These are phyloP conservation scores for Hemibagrus wyckioides DNA, from an alignment of 2,113 vertebrate species.

Conservation along the genomic window DNA sequence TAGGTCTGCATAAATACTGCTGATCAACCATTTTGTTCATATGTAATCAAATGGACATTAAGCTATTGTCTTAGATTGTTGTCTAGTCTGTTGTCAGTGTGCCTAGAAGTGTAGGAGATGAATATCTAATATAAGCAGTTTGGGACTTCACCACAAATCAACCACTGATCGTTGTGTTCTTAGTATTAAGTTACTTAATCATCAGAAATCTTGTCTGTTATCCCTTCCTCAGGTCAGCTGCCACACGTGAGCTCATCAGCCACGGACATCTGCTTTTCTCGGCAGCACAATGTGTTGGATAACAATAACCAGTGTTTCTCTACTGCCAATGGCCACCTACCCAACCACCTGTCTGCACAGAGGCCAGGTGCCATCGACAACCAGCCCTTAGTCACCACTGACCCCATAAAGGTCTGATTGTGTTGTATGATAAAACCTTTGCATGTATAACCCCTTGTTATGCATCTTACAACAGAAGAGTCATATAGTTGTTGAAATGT, in stretches of 20 bases:
- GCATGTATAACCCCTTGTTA: background rate
- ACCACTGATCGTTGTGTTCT: no score
- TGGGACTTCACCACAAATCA: background rate
- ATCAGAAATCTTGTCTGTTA: background rate
- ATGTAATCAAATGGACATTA: background rate
- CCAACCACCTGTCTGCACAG: conserved; percentile 84
- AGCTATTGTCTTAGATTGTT: background rate
- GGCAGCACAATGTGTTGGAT: conserved; percentile 88
- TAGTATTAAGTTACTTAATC: background rate
- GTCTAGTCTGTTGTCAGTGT: background rate
- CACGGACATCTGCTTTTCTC: conserved; percentile 85
- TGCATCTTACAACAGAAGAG: background rate
- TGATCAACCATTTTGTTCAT: background rate
- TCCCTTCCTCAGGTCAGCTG: conserved; percentile 74
- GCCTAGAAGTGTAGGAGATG: background rate
- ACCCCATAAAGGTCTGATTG: conserved; percentile 84
- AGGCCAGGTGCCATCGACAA: conserved; percentile 97
- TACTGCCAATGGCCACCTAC: conserved; percentile 80
- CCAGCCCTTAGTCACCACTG: conserved; percentile 89
- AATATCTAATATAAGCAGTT: background rate
- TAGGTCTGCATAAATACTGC: background rate
- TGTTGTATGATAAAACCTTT: background rate
- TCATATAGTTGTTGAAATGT: background rate
- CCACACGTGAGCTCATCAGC: conserved; percentile 78
- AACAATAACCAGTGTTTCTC: conserved; percentile 95